Conservation (phyloP, 1,140 invertebrate genomes). For the Drosophila jambulina region DNA sequence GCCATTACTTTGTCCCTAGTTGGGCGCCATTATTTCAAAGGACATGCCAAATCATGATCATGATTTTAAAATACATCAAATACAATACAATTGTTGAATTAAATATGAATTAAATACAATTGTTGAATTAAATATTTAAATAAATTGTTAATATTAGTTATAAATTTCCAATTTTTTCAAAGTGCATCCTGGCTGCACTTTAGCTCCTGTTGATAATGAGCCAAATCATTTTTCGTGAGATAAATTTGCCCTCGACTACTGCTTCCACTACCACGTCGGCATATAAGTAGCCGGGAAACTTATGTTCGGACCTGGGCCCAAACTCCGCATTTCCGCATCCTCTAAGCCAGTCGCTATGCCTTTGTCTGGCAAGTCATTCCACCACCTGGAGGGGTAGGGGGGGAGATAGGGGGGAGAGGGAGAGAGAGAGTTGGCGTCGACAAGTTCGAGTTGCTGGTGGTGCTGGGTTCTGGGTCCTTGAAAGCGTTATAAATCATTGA, state of each 20-base stretch:
- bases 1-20: no score
- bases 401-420: neutral
- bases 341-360: constrained; percentile 50
- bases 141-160: neutral
- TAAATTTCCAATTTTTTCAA: neutral
- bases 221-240: constrained; percentile 82
- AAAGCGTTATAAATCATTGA: constrained; percentile 84
- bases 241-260: constrained; percentile 63
- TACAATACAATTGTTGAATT: neutral
- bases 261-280: constrained; percentile 23
- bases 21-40: no score
- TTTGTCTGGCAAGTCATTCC: constrained; percentile 65
- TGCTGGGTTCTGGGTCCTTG: constrained; percentile 76
- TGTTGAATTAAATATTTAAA: neutral
- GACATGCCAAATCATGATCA: no score
- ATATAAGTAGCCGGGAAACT: constrained; percentile 80
- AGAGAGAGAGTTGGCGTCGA: constrained; percentile 61
- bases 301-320: constrained; percentile 61
- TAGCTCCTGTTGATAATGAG: constrained; percentile 80
- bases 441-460: constrained; percentile 73
- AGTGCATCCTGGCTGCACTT: constrained; percentile 53
- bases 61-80: neutral
- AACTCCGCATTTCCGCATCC: constrained; percentile 13
- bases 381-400: constrained; percentile 20
- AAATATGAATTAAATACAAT: neutral